Conservation (phyloP, 1,140 invertebrate genomes). For the Cydia strobilella region DNA sequence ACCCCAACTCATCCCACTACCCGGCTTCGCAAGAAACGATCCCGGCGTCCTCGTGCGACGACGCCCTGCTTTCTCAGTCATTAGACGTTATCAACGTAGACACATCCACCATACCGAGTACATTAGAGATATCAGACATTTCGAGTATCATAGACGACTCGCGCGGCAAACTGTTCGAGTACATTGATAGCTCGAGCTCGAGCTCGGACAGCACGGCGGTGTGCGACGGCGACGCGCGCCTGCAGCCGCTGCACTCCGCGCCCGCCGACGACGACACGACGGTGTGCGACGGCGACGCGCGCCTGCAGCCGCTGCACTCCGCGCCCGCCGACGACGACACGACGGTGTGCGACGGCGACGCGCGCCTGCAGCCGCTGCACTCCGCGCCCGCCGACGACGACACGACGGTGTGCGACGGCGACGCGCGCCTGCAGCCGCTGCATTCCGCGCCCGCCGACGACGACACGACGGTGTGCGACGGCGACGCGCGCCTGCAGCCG, state of each 20-base stretch:
- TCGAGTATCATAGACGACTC: constrained; percentile 34
- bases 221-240: constrained; percentile 50
- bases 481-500: constrained; percentile 43
- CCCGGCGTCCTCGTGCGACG: constrained; percentile 52
- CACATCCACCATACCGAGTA: constrained; percentile 42
- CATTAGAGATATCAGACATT: constrained; percentile 46
- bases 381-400: constrained; percentile 50
- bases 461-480: constrained; percentile 52
- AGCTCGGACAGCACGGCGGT: constrained; percentile 67
- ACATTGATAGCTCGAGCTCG: constrained; percentile 65
- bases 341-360: constrained; percentile 52
- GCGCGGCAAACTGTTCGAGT: constrained; percentile 54
- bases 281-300: constrained; percentile 53
- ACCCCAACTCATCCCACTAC: constrained; percentile 64
- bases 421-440: constrained; percentile 43
- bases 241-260: constrained; percentile 42
- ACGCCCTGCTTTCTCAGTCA: constrained; percentile 68
- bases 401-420: constrained; percentile 51
- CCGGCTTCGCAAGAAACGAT: constrained; percentile 43
- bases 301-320: constrained; percentile 43
- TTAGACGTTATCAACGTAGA: constrained; percentile 61
- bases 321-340: constrained; percentile 49
- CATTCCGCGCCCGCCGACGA: constrained; percentile 49
- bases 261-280: constrained; percentile 49
- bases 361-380: constrained; percentile 44